Percentiles rank a stretch among this genome's conserved stretches.
Conservation (phyloP, 2,113 vertebrate species). For the Ia io region DNA sequence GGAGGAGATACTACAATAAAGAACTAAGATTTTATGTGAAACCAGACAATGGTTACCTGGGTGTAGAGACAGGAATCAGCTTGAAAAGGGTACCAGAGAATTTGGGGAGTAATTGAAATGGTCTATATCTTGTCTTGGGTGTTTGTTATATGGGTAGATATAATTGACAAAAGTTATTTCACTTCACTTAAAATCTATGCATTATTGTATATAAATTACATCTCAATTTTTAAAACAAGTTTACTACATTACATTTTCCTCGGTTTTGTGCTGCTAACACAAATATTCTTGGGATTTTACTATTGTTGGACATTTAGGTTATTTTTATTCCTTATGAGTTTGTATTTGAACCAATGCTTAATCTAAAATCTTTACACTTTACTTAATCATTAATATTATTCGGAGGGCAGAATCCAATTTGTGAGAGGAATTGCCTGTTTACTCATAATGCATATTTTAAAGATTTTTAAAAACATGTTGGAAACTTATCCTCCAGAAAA, state of each 20-base stretch:
- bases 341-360: not conserved
- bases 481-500: not conserved
- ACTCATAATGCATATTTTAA: not conserved
- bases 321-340: not conserved
- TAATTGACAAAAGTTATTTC: not conserved
- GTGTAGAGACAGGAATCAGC: not conserved
- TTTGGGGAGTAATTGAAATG: not conserved
- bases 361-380: not conserved
- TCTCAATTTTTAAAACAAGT: not conserved
- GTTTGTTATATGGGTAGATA: not conserved
- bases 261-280: not conserved
- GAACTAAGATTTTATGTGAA: not conserved
- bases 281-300: not conserved
- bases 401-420: not conserved
- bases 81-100: not conserved
- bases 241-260: not conserved
- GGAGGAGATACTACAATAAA: not conserved
- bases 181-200: not conserved
- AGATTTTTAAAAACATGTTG: not conserved
- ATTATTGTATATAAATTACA: not conserved
- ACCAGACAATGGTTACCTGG: not conserved
- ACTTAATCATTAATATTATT: not conserved
- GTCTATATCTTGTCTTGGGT: not conserved
- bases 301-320: not conserved
- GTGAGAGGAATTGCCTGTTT: not conserved